Base-by-base conservation (phyloP, 2,797 vertebrate species). In the Silurus aristotelis region DNA sequence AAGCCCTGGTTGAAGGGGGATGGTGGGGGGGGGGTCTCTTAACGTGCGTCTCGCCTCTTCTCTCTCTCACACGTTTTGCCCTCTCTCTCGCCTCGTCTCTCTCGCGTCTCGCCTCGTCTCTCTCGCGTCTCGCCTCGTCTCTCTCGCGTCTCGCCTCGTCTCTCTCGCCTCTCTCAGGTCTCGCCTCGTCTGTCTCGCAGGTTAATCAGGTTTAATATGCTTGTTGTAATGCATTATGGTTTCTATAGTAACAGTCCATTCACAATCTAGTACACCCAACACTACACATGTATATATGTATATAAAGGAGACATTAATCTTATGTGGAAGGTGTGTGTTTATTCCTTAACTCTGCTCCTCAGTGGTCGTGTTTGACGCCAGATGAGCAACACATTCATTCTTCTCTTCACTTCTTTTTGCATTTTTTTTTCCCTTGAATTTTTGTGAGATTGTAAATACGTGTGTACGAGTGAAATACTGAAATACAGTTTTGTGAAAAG, bases 281-380 rank as follows among this genome's bases (percentile, higher is more conserved):
- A 52, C 6, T 52, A 52, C 10, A 52, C 10, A 10, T 64, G 22
- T 66, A 2, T 66, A 3, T 67, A 3, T 67, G 25, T 58, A 8
- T 61, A 14, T 70, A 13, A 38, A 38, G 27, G 2, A 38, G 31
- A 38, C 31, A 38, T 38, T 38, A 38, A 3, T 38, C 31, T 38
- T 10, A 22, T 31, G 81, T 20, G 64, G 6, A 3, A 38, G 31
- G 2, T 38, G 56, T 5, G 84, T 19, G 15, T 80, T 15, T 31
- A 70, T 92, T 92, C 94, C 94, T 95, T 95, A 82, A 95, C 92
- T 88, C 17, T 43, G 83, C 17, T 86, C 84, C 91, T 72, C 93
- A 96, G 95, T 96, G 95, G 95, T 96, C 61, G 95, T 96, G 61
- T 96, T 96, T 71, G 95, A 96, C 90, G 95, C 95, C 67, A 89